A percentile compares a stretch with the other conserved stretches of the same genome.
These are phyloP conservation scores for Aphrocallistes beatrix DNA, from an alignment of 37 sponge, comb jelly and placozoan genomes.

Conservation along the genomic window DNA sequence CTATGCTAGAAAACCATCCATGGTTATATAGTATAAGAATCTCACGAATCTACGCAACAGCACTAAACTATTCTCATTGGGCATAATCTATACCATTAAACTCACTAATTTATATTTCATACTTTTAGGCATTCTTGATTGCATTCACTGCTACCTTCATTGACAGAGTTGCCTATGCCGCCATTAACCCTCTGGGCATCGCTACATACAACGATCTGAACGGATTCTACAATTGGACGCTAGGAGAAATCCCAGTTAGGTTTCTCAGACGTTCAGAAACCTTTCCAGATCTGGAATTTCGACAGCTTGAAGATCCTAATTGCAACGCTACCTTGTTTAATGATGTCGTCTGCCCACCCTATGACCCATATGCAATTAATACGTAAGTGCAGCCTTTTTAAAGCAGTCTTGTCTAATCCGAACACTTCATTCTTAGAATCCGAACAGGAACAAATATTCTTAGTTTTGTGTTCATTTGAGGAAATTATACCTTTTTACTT, in stretches of 20 bases:
- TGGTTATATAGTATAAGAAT: too few relatives aligned
- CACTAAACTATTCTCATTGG: too few relatives aligned
- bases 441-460: too few relatives aligned
- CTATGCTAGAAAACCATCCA: too few relatives aligned
- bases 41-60: too few relatives aligned
- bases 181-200: constrained; percentile 9
- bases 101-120: too few relatives aligned
- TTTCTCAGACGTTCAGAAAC: background rate
- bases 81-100: too few relatives aligned
- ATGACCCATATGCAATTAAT: background rate
- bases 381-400: background rate
- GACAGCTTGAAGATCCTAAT: background rate
- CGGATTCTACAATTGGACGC: background rate
- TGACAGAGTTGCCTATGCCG: background rate
- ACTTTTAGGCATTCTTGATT: constrained; percentile 68
- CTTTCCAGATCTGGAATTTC: background rate
- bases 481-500: too few relatives aligned
- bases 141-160: constrained; percentile 89
- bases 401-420: too few relatives aligned
- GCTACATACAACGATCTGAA: background rate
- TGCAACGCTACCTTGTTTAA: too few relatives aligned
- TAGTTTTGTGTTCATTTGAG: too few relatives aligned
- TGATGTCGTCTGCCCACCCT: background rate
- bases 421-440: too few relatives aligned
- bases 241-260: background rate